Evolutionary conservation across 2,797 vertebrate genomes (phyloP).

Genomic region (Gallinago nigripennis): DNA sequence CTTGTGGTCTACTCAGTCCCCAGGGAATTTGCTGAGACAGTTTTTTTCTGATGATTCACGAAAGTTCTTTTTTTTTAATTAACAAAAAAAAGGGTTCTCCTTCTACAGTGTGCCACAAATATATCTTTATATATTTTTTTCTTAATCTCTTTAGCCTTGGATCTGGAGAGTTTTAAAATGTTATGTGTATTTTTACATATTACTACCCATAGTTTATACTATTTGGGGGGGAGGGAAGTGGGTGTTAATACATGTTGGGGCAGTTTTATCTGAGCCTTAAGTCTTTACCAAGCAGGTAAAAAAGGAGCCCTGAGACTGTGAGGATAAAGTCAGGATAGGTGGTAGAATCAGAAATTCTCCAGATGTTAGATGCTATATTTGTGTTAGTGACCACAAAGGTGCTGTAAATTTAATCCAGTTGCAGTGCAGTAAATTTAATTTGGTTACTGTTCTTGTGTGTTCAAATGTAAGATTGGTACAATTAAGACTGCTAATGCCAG

Average conservation of each 20-base stretch:
- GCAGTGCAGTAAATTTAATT: not conserved
- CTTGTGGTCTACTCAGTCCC: not conserved
- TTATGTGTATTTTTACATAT: not conserved
- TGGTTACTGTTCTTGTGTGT: not conserved
- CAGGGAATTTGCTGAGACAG: not conserved
- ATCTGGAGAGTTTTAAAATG: not conserved
- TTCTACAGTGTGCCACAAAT: not conserved
- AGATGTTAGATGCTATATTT: not conserved
- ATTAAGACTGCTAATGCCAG: not conserved
- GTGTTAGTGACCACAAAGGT: not conserved
- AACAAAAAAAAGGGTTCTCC: not conserved
- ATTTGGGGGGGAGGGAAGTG: fast-evolving
- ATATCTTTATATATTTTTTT: not conserved
- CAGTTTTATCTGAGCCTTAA: not conserved
- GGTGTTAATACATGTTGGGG: not conserved
- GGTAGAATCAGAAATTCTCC: not conserved
- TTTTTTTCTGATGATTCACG: not conserved
- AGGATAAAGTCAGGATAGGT: not conserved
- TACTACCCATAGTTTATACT: not conserved
- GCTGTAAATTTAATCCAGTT: not conserved
- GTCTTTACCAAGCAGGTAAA: not conserved
- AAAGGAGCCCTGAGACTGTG: not conserved
- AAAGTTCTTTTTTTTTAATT: not conserved
- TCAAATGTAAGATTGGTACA: not conserved
- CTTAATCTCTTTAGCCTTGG: not conserved